A percentile compares a stretch with the other conserved stretches of the same genome.
Evolutionary conservation across 1,140 invertebrate genomes (phyloP).

Genomic region (Drosophila obscura): DNA sequence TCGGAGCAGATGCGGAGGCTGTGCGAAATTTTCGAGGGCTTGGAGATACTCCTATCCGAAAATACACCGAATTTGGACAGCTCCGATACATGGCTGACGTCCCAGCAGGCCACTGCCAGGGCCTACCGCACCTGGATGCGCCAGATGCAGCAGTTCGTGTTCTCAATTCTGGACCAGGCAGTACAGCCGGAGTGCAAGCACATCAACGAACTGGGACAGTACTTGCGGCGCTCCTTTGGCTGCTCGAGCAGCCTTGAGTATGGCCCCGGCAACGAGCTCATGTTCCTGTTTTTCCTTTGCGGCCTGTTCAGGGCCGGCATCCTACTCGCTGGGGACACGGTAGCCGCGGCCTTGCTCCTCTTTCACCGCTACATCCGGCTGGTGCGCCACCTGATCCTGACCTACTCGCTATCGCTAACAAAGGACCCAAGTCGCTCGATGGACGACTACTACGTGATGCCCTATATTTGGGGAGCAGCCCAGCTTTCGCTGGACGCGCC

Average conservation of each 20-base stretch:
- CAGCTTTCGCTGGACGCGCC: constrained; percentile 36
- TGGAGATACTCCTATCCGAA: constrained; percentile 17
- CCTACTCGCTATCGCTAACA: constrained; percentile 20
- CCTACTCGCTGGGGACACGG: constrained; percentile 35
- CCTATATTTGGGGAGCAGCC: constrained; percentile 59
- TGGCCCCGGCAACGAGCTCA: constrained; percentile 45
- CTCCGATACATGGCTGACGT: no score
- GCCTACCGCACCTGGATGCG: constrained; percentile 37
- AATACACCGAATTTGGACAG: not conserved
- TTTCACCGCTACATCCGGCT: constrained; percentile 44
- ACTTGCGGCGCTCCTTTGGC: constrained; percentile 25
- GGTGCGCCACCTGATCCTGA: constrained; percentile 34
- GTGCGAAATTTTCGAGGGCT: constrained; percentile 28
- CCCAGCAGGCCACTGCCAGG: not conserved
- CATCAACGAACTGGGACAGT: constrained; percentile 59
- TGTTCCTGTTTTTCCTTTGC: constrained; percentile 65
- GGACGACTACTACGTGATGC: constrained; percentile 46
- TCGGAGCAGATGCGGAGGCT: constrained; percentile 2
- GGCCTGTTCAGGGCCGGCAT: constrained; percentile 45
- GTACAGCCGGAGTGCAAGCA: constrained; percentile 38
- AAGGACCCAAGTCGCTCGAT: not conserved
- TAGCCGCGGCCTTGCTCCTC: constrained; percentile 51
- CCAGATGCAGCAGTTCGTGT: constrained; percentile 40
- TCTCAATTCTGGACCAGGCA: constrained; percentile 27
- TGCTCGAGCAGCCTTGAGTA: no score